Evolutionary conservation across 23 tunicate species (phyloP).

Genomic region (Aplidium turbinatum): DNA sequence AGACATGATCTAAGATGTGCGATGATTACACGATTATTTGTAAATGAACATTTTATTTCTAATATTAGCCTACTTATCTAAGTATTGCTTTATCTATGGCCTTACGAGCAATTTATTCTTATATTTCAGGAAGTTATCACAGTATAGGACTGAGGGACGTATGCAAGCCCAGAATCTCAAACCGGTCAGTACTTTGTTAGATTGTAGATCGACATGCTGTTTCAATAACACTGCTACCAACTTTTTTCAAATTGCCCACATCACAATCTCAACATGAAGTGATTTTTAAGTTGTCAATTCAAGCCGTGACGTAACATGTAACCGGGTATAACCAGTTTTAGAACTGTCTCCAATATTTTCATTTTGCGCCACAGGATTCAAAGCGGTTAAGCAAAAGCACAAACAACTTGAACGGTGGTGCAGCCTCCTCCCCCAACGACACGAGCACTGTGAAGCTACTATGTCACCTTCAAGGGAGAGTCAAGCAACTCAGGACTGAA

Average conservation of each 20-base stretch:
- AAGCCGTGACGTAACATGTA: no score
- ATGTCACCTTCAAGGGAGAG: constrained; percentile 83
- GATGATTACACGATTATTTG: no score
- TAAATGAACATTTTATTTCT: no score
- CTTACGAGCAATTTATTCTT: not conserved
- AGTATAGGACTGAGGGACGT: constrained; percentile 3
- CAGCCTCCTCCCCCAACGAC: constrained; percentile 13
- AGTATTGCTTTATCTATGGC: not conserved
- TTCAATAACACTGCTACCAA: no score
- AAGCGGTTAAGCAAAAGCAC: constrained; percentile 32
- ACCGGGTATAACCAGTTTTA: no score
- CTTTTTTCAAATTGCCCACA: no score
- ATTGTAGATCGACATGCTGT: no score
- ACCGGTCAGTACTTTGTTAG: constrained; percentile 8
- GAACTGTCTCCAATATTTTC: no score
- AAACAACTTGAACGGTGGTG: not conserved
- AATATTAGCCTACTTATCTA: no score
- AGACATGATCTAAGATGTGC: not conserved
- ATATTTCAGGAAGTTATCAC: constrained; percentile 27
- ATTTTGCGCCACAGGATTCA: no score
- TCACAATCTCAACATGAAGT: no score
- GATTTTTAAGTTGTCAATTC: not conserved
- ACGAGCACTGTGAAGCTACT: constrained; percentile 81
- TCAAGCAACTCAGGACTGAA: constrained; percentile 86
- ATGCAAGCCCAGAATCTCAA: not conserved